Evolutionary conservation across 2,113 vertebrate genomes (phyloP), one percentile per base, ranked within the genome.

Genomic region (Mystacornis crossleyi): DNA sequence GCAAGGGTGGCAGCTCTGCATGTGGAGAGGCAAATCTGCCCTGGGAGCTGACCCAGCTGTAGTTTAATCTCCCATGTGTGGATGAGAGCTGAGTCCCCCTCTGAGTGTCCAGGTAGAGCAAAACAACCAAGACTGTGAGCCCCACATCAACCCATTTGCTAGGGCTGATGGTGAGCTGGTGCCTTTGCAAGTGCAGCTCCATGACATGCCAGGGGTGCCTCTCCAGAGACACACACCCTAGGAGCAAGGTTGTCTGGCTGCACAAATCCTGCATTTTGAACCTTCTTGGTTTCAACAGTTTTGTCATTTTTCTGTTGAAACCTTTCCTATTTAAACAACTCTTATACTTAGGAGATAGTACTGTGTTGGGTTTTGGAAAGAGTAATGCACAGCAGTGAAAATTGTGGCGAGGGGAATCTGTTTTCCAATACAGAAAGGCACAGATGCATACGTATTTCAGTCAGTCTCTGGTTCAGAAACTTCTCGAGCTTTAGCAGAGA

Each of bases 181-280:
- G n/a, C 23, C 29, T 82, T 66, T 58, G 43, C 20, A 65, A 62
- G 42, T 1, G 3, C n/a, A 67, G 38, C 20, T 47, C 31, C 6
- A 0, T 20, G 24, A 17, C 23, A 34, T 28, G 28, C 62, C 1
- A 4, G 21, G 28, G 12, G 1, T 8, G 1, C 6, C 12, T 42
- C 40, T 77, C n/a, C 64, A 72, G 58, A 53, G 19, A n/a, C n/a
- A 12, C 36, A 28, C 12, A 57, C 4, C 3, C 4, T 0, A 1
- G 48, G n/a, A 92, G 18, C 17, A 34, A 51, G 48, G 17, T 69
- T 65, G 21, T 26, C 38, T 80, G 80, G 34, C 40, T 78, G 50
- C 9, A 48, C 29, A 64, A 60, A 24, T 12, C 3, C 17, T 69
- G 13, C 12, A 8, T 72, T 84, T 88, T 42, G 23, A 85, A 60